Percentiles rank a stretch among this genome's conserved stretches.
Conservation (phyloP, 2,888 invertebrate species). For the Nymphalis urticae region DNA sequence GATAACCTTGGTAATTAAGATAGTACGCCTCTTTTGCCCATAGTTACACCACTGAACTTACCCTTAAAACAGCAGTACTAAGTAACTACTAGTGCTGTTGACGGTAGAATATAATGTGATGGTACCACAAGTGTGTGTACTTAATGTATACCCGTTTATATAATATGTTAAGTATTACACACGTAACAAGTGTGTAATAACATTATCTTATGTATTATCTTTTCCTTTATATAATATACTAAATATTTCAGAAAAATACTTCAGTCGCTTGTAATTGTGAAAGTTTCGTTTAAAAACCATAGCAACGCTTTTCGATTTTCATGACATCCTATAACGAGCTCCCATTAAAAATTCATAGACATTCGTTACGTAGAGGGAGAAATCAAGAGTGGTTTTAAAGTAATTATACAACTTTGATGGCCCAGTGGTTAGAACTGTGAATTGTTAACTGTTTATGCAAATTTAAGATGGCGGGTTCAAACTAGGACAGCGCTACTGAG, state of each 20-base stretch:
- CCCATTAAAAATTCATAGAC: slow-evolving; percentile 27
- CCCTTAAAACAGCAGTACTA: too few species aligned
- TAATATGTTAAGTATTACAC: too few species aligned
- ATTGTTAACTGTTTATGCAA: not conserved
- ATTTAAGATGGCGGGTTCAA: not conserved
- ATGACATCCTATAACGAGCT: slow-evolving; percentile 25
- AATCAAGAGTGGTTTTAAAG: not conserved
- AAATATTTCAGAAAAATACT: slow-evolving; percentile 23
- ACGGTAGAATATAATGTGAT: too few species aligned
- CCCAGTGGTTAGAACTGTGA: not conserved
- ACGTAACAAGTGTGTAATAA: not conserved
- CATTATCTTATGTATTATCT: not conserved
- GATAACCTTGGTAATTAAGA: too few species aligned
- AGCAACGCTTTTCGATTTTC: slow-evolving; percentile 16
- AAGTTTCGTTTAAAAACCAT: slow-evolving; percentile 20
- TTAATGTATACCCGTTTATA: too few species aligned
- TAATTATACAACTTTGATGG: not conserved
- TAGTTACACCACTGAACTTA: too few species aligned
- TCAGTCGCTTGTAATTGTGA: slow-evolving; percentile 26
- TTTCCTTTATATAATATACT: slow-evolving; percentile 12
- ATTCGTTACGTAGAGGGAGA: slow-evolving; percentile 9
- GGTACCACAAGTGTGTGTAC: too few species aligned
- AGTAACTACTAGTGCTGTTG: too few species aligned
- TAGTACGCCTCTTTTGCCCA: too few species aligned
- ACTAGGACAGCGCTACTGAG: too few species aligned